Evolutionary conservation across 2,113 vertebrate genomes (phyloP), one percentile per base, ranked within the genome.

Genomic region (Anguilla japonica): DNA sequence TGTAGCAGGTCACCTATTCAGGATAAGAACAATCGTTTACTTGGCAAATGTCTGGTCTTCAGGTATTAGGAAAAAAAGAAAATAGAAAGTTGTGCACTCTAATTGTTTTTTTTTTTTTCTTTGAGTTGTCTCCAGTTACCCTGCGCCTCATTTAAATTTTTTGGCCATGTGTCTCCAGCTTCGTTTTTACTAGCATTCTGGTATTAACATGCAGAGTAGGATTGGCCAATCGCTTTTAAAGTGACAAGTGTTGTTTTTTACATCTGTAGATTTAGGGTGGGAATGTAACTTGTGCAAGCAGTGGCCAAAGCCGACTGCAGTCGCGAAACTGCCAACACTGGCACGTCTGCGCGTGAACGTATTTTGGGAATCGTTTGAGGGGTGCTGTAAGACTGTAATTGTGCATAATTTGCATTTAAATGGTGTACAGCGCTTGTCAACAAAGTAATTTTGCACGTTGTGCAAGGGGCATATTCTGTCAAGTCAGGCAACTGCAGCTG

Each of bases 1-100:
- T 89, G 84, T 87, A 87, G 89, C 82, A 85, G 88, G 90, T 90
- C 89, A 89, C 84, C 88, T 83, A 86, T 88, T 92, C 81, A 90
- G 53, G 26, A 60, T 57, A 75, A 75, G 16, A 83, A 83, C 87
- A 88, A 88, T 88, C n/a, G 78, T 79, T 79, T 90, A 87, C 83
- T 85, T 84, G 88, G 88, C 87, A 86, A 81, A 87, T 75, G 6
- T 75, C 15, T 75, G 34, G n/a, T 75, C 18, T 20, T 26, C 60
- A 6, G 3, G 26, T n/a, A 22, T 4, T 71, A 71, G 34, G 34
- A 34, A 34, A 34, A 34, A 34, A 34, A 34, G 34, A 34, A 34
- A 34, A 34, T 34, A 34, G 34, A 34, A 34, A 34, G 34, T 34
- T 34, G 34, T 34, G 34, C 34, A 34, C 34, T 34, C 34, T 34